Evolutionary conservation across 2,113 vertebrate species (phyloP).

Genomic region (Abramis brama): DNA sequence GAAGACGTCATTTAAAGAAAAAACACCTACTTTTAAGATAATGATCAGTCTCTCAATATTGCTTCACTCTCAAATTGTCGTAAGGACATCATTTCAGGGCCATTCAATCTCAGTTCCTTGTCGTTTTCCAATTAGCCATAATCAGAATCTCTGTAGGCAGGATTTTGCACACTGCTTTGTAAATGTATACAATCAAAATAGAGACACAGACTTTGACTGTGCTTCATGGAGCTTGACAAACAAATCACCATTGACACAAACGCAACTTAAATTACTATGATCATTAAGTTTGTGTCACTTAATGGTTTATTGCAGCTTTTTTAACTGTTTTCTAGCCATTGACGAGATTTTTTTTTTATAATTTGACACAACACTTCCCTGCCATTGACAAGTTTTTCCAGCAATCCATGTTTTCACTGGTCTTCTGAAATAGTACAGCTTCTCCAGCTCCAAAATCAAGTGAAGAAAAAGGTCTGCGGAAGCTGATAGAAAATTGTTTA

Average conservation of each 20-base stretch:
- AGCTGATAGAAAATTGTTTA: no score
- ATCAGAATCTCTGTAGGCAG: conserved; percentile 27
- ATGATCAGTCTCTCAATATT: background rate
- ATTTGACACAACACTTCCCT: no score
- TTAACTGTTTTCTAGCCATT: no score
- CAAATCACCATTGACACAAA: background rate
- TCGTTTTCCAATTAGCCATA: background rate
- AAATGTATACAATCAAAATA: background rate
- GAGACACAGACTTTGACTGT: background rate
- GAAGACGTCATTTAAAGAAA: background rate
- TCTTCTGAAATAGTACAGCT: no score
- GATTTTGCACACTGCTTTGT: background rate
- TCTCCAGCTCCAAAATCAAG: no score
- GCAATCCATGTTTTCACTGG: no score
- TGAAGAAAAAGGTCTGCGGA: no score
- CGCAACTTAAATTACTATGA: background rate
- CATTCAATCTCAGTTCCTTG: background rate
- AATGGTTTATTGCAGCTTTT: background rate
- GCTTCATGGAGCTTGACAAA: conserved; percentile 2
- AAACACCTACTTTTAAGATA: background rate
- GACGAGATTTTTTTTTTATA: no score
- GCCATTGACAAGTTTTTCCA: no score
- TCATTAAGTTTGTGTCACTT: background rate
- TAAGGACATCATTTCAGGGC: background rate
- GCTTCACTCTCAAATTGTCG: background rate